Evolutionary conservation across 2,888 invertebrate species (phyloP).

Genomic region (Caenorhabditis becei): DNA sequence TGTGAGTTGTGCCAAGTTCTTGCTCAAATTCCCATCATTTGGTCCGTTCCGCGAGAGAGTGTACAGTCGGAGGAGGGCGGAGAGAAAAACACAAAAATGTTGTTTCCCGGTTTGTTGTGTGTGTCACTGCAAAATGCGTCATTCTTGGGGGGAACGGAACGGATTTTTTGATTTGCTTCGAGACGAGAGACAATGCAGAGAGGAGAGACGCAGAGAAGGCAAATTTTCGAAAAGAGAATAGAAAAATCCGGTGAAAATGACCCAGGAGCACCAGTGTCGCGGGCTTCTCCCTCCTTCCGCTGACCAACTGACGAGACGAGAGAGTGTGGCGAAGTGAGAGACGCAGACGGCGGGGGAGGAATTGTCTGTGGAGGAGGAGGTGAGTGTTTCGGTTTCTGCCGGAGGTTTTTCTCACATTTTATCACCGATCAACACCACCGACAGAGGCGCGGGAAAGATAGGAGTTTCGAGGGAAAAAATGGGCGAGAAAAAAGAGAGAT

Average conservation of each 20-base stretch:
- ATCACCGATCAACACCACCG: constrained; percentile 8
- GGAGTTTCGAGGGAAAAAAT: not conserved
- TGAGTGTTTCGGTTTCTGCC: constrained; percentile 9
- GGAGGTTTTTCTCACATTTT: constrained; percentile 14
- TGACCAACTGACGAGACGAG: constrained; percentile 42
- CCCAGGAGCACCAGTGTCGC: constrained; percentile 1
- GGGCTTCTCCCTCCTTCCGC: not conserved
- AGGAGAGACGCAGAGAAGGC: not conserved
- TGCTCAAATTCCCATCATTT: constrained; percentile 42
- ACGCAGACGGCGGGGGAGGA: constrained; percentile 15
- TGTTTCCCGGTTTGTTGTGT: not conserved
- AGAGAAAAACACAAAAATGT: not conserved
- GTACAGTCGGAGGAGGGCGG: not conserved
- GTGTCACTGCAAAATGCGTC: not conserved
- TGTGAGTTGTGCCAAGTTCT: not conserved
- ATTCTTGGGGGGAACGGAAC: not conserved
- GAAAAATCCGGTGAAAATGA: constrained; percentile 13
- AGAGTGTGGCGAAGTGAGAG: constrained; percentile 2
- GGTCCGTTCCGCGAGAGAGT: not conserved
- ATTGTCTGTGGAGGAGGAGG: not conserved
- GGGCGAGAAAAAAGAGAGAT: not conserved
- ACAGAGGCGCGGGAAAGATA: too few species aligned
- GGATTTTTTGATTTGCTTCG: not conserved
- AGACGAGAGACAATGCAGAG: not conserved
- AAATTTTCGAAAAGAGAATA: not conserved